Evolutionary conservation across 2,797 vertebrate genomes (phyloP), one percentile per base, ranked within the genome.

Genomic region (Lophius americanus): DNA sequence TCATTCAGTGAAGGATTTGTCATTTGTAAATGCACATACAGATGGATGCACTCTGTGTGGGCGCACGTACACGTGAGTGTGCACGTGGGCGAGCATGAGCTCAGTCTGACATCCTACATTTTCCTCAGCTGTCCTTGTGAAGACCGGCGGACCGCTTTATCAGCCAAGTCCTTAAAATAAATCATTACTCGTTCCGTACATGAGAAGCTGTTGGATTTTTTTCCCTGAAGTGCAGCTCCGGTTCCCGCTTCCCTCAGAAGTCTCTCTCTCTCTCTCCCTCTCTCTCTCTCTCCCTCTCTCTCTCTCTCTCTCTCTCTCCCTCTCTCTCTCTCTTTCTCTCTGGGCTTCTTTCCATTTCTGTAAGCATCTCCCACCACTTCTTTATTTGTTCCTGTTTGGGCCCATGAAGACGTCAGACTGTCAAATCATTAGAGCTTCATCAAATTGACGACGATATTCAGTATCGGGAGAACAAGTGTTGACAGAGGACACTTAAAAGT

Each of bases 341-440:
- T 59, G 14, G 42, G 9, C 43, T 39, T 56, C 38, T 55, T 8
- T 51, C 48, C 51, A 12, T 70, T 13, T n/a, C 35, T 13, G 33
- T 54, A 12, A n/a, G 6, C 77, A 42, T 41, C 51, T 33, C 23
- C 44, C 41, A 36, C 12, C 39, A 49, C 6, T 59, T 4, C 13
- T 9, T 9, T 9, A 32, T 51, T 23, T 51, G 2, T 36, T 36
- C 5, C 60, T 64, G 36, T 38, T 59, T 84, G 71, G 74, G 62
- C 64, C 62, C 38, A 47, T 62, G 55, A 50, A 82, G 51, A 79
- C 13, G 41, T 70, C 70, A 78, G 67, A 79, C 76, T 82, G 78
- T 85, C 75, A 82, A 83, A 23, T 2, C 23, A 23, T 23, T 23
- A 23, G 23, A 23, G 23, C 23, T 23, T 23, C 23, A 23, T 23